These are phyloP conservation scores for Nomia melanderi DNA, from an alignment of 1,140 invertebrate species.

Conservation along the genomic window DNA sequence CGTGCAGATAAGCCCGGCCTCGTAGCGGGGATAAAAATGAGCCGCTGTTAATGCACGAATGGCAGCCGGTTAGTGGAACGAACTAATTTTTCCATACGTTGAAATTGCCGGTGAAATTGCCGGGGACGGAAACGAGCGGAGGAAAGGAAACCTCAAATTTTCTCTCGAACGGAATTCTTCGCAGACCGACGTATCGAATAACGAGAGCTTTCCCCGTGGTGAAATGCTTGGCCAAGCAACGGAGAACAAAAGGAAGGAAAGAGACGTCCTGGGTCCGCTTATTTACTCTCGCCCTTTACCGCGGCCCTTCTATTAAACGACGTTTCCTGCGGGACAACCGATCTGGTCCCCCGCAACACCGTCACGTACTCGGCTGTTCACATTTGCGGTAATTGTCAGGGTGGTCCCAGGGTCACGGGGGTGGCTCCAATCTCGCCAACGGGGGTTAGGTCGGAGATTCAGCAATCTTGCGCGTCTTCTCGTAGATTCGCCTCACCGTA, in stretches of 20 bases:
- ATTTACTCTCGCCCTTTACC: constrained; percentile 5
- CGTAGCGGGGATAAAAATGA: no score
- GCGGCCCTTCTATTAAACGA: constrained; percentile 5
- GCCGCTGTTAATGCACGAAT: no score
- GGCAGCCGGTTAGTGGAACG: no score
- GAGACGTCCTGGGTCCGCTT: neutral
- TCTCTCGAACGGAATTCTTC: neutral
- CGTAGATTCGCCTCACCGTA: neutral
- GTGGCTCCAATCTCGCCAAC: constrained; percentile 2
- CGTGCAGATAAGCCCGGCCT: no score
- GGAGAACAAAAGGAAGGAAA: neutral
- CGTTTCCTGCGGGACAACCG: constrained; percentile 7
- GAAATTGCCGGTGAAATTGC: no score
- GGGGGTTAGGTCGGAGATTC: neutral
- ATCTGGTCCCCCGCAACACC: neutral
- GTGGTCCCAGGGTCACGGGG: constrained; percentile 26
- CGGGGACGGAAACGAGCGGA: neutral
- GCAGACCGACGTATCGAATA: neutral
- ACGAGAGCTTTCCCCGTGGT: neutral
- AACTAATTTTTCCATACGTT: no score
- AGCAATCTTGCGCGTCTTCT: neutral
- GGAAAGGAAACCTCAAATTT: no score
- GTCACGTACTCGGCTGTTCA: constrained; percentile 24
- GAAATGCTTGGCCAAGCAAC: neutral
- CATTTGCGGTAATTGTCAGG: constrained; percentile 45